These are phyloP conservation scores for Limnephilus lunatus DNA, from an alignment of 2,888 invertebrate species.

Conservation along the genomic window DNA sequence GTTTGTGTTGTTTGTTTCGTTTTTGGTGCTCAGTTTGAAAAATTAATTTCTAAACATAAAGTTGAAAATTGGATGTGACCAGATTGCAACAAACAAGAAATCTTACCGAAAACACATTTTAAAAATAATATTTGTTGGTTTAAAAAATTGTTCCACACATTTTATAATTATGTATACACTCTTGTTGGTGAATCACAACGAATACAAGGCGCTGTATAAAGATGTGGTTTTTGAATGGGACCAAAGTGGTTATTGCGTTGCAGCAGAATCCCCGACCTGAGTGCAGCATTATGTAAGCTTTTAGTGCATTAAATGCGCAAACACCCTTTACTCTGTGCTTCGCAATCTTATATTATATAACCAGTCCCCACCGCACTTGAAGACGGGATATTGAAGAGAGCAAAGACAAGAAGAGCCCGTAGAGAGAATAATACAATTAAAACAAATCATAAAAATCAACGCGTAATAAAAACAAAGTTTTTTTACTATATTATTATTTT, in stretches of 20 bases:
- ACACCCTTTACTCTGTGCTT: slow-evolving; percentile 28
- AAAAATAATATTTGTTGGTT: no score
- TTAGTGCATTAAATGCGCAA: slow-evolving; percentile 62
- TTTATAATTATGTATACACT: no score
- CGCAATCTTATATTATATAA: neutral
- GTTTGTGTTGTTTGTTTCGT: no score
- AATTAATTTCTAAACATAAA: no score
- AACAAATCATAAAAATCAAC: no score
- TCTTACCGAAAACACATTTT: no score
- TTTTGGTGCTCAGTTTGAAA: no score
- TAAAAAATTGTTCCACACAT: no score
- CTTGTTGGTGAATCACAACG: neutral
- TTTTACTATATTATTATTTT: no score
- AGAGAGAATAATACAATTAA: neutral
- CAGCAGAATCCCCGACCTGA: neutral
- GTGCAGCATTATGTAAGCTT: slow-evolving; percentile 58
- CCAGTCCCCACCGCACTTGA: neutral
- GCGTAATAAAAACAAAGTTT: no score
- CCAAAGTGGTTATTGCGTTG: neutral
- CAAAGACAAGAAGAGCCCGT: neutral
- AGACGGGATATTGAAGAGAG: neutral
- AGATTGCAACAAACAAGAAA: no score
- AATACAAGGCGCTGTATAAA: neutral
- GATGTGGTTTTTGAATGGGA: neutral
- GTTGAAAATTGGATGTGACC: no score